Conservation (phyloP, 2,797 vertebrate genomes). For the Enteromius anoplus region DNA sequence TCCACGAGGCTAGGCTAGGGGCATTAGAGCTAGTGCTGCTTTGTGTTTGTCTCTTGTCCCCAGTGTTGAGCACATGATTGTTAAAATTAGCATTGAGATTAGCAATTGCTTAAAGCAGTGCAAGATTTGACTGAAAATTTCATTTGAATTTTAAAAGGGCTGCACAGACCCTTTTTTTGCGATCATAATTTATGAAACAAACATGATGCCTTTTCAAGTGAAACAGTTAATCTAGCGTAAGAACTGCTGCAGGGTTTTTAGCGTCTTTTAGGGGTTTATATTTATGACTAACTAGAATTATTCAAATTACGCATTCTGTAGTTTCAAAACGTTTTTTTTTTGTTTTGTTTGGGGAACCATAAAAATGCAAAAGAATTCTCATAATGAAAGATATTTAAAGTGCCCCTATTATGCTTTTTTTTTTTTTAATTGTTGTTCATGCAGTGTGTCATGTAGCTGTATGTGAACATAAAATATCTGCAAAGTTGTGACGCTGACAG, state of each 20-base stretch:
- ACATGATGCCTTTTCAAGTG: constrained; percentile 32
- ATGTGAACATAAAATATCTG: too few species aligned
- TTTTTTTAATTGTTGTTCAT: too few species aligned
- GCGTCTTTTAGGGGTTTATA: constrained; percentile 1
- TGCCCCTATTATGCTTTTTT: too few species aligned
- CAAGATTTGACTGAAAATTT: constrained; percentile 46
- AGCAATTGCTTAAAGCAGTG: constrained; percentile 28
- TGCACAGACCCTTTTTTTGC: constrained; percentile 27
- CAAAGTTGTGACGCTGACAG: too few species aligned
- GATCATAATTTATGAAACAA: constrained; percentile 46
- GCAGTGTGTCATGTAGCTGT: too few species aligned
- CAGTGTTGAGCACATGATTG: constrained; percentile 32
- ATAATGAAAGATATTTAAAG: too few species aligned
- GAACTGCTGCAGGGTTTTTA: constrained; percentile 1
- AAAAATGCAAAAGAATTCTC: neutral
- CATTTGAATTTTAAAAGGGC: constrained; percentile 49
- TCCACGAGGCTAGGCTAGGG: constrained; percentile 14
- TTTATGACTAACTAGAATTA: neutral
- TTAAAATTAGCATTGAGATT: constrained; percentile 57
- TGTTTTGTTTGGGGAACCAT: neutral
- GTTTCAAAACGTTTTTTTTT: neutral
- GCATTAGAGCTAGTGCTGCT: constrained; percentile 15
- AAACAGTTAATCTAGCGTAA: constrained; percentile 43
- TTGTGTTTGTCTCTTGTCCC: constrained; percentile 46
- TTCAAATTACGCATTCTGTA: neutral